These are phyloP conservation scores for Zygothrica quintamaculata DNA, from an alignment of 2,888 invertebrate species.

Conservation along the genomic window DNA sequence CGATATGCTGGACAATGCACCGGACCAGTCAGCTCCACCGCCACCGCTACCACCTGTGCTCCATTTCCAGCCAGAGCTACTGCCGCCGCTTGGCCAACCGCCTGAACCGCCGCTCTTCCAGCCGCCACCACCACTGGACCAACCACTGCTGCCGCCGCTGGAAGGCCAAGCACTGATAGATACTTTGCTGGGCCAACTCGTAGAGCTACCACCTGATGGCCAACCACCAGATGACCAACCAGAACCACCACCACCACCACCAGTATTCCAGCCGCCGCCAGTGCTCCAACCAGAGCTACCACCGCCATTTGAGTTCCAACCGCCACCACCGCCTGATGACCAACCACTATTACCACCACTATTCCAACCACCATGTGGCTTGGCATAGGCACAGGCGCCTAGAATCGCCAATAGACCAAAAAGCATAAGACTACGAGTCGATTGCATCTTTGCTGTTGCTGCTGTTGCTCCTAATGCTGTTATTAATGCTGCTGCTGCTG, in stretches of 20 bases:
- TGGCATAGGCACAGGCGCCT: slow-evolving; percentile 49
- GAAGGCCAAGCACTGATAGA: slow-evolving; percentile 47
- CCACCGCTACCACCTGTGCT: slow-evolving; percentile 21
- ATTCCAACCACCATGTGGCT: slow-evolving; percentile 70
- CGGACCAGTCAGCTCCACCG: slow-evolving; percentile 40
- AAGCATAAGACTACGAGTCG: slow-evolving; percentile 45
- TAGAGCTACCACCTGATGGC: slow-evolving; percentile 55
- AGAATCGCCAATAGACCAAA: slow-evolving; percentile 51
- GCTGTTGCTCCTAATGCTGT: slow-evolving; percentile 20
- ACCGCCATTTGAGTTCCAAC: slow-evolving; percentile 36
- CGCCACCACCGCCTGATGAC: slow-evolving; percentile 48
- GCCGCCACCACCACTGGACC: slow-evolving; percentile 42
- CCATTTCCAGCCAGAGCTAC: slow-evolving; percentile 16
- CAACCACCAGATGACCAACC: slow-evolving; percentile 52
- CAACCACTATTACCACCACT: slow-evolving; percentile 57
- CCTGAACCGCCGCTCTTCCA: slow-evolving; percentile 32
- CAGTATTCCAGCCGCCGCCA: slow-evolving; percentile 43
- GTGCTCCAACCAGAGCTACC: slow-evolving; percentile 41
- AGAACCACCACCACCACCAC: slow-evolving; percentile 26
- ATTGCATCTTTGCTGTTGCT: slow-evolving; percentile 62
- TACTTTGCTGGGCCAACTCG: slow-evolving; percentile 43
- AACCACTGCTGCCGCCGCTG: slow-evolving; percentile 45
- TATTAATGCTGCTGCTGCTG: slow-evolving; percentile 21
- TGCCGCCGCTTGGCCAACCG: slow-evolving; percentile 19
- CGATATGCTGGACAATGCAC: slow-evolving; percentile 29